phyloP scores from a whole-genome alignment of 2,888 invertebrate genomes.

The Ophonus ardosiacus region DNA sequence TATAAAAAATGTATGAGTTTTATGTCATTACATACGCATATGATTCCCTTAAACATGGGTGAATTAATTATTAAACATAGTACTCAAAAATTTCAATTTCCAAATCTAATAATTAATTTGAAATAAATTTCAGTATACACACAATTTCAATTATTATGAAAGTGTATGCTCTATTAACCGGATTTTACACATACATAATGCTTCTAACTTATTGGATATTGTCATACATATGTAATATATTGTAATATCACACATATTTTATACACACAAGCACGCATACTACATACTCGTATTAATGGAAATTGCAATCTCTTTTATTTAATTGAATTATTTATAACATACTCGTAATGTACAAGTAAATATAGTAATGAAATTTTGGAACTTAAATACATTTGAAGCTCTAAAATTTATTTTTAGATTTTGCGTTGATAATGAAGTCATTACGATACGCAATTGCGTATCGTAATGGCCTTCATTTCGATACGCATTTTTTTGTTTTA shows the following conservation, averaged over 20 bases:
- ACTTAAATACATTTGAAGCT: too few species aligned
- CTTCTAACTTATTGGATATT: not conserved
- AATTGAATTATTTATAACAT: too few species aligned
- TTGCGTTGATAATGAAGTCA: too few species aligned
- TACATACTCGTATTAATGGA: too few species aligned
- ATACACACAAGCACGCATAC: not conserved
- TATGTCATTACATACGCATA: not conserved
- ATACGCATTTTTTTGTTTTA: too few species aligned
- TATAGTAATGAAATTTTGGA: too few species aligned
- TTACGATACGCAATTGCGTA: too few species aligned
- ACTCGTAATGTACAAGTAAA: too few species aligned
- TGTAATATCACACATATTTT: not conserved
- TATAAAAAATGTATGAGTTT: not conserved
- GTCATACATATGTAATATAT: not conserved
- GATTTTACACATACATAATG: not conserved
- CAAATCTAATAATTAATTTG: not conserved
- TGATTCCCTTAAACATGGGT: not conserved
- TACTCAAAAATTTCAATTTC: not conserved
- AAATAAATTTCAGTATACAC: not conserved
- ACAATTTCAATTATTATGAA: not conserved
- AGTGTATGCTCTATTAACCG: conserved; percentile 5
- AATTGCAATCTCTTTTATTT: too few species aligned
- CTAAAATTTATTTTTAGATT: too few species aligned
- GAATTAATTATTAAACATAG: not conserved
- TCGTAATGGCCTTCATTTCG: too few species aligned